A percentile compares a stretch with the other conserved stretches of the same genome.
These are phyloP conservation scores for Halichondria panicea DNA, from an alignment of 37 sponge, comb jelly and placozoan species.

Conservation along the genomic window DNA sequence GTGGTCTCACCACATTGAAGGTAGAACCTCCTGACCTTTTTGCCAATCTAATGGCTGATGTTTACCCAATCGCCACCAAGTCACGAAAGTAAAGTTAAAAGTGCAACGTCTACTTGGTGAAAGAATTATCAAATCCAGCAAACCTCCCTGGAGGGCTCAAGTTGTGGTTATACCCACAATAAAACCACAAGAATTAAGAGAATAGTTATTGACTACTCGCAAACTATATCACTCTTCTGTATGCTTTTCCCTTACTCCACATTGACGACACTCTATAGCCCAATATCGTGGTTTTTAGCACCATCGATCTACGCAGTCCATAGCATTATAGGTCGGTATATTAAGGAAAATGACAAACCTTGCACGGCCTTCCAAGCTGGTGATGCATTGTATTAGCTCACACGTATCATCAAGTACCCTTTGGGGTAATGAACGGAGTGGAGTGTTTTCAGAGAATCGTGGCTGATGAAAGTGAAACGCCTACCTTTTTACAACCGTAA, in stretches of 20 bases:
- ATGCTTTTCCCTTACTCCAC: constrained; percentile 16
- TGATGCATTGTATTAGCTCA: constrained; percentile 9
- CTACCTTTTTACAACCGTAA: too few species aligned
- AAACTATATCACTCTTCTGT: constrained; percentile 17
- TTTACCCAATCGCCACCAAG: constrained; percentile 1
- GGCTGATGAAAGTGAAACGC: not conserved
- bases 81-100: too few species aligned
- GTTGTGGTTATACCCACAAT: constrained; percentile 2
- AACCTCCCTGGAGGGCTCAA: constrained; percentile 12
- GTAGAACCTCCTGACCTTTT: constrained; percentile 6
- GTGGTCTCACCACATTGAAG: constrained; percentile 3
- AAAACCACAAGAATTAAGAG: too few species aligned
- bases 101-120: constrained; percentile 2
- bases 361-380: too few species aligned
- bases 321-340: not conserved
- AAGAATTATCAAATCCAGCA: constrained; percentile 3
- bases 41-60: not conserved
- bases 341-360: not conserved
- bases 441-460: not conserved
- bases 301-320: constrained; percentile 6
- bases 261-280: not conserved
- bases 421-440: constrained; percentile 5
- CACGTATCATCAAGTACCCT: constrained; percentile 16
- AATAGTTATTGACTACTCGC: constrained; percentile 11
- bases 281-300: constrained; percentile 7